phyloP scores from a whole-genome alignment of 2,888 invertebrate genomes.

The Serripes groenlandicus region DNA sequence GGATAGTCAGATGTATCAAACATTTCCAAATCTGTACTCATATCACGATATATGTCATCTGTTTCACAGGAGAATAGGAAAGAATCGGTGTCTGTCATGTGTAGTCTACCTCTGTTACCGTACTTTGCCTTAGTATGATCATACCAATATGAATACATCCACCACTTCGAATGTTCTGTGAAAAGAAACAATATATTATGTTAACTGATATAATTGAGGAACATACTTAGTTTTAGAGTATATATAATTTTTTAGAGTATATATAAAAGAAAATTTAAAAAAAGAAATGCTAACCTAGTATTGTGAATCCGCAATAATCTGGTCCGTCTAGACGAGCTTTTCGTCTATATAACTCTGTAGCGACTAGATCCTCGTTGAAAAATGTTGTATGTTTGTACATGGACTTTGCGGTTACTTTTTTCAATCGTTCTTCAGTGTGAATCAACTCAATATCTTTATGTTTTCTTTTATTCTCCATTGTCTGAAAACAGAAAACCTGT shows the following conservation, averaged over 20 bases:
- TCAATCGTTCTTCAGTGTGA: constrained; percentile 12
- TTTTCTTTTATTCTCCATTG: constrained; percentile 14
- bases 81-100: constrained; percentile 60
- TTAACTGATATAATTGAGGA: too few relatives aligned
- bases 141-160: constrained; percentile 85
- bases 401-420: constrained; percentile 13
- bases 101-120: constrained; percentile 19
- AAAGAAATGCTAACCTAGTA: constrained; percentile 4
- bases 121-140: constrained; percentile 59
- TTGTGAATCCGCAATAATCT: constrained; percentile 7
- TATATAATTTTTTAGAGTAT: too few relatives aligned
- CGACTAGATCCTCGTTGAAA: constrained; percentile 20
- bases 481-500: constrained; percentile 18
- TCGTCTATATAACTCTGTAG: constrained; percentile 1
- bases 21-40: constrained; percentile 18
- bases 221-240: too few relatives aligned
- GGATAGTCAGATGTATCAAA: constrained; percentile 77
- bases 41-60: constrained; percentile 49
- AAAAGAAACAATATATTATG: background rate
- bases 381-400: constrained; percentile 2
- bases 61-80: constrained; percentile 33
- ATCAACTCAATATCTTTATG: constrained; percentile 9
- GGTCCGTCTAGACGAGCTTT: constrained; percentile 7
- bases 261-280: too few relatives aligned
- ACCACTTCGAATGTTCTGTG: constrained; percentile 85